Evolutionary conservation across 2,888 invertebrate species (phyloP).

Genomic region (Luffia ferchaultella): DNA sequence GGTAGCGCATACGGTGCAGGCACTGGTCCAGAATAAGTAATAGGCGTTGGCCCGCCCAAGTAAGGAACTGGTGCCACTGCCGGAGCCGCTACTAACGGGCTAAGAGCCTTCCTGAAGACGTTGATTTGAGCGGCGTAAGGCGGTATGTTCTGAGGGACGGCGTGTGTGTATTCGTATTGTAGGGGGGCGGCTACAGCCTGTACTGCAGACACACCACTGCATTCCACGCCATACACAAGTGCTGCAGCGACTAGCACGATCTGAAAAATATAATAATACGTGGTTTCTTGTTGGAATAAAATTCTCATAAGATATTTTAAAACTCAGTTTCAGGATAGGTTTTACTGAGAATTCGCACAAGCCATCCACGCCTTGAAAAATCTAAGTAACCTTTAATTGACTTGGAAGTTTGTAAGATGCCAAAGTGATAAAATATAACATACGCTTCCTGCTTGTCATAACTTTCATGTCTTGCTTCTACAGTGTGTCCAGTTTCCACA

Average conservation of each 20-base stretch:
- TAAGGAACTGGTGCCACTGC: constrained; percentile 3
- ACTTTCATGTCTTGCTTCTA: too few species aligned
- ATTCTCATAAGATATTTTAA: too few species aligned
- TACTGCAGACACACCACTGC: constrained; percentile 35
- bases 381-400: too few species aligned
- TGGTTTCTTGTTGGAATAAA: too few species aligned
- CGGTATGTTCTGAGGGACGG: constrained; percentile 69
- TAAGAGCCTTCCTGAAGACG: constrained; percentile 53
- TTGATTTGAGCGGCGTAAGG: constrained; percentile 70
- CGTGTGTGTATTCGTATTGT: constrained; percentile 55
- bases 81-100: constrained; percentile 38
- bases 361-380: too few species aligned
- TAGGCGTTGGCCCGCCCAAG: constrained; percentile 17
- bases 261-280: constrained; percentile 28
- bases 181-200: constrained; percentile 30
- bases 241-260: constrained; percentile 52
- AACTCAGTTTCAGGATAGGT: too few species aligned
- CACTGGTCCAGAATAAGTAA: constrained; percentile 18
- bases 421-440: too few species aligned
- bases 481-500: too few species aligned
- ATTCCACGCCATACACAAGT: constrained; percentile 37
- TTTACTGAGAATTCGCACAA: too few species aligned
- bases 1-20: constrained; percentile 10
- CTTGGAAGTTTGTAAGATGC: too few species aligned
- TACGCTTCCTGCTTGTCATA: too few species aligned